Percentiles rank a stretch among this genome's conserved stretches.
Evolutionary conservation across 2,113 vertebrate species (phyloP).

Genomic region (Caranx ignobilis): DNA sequence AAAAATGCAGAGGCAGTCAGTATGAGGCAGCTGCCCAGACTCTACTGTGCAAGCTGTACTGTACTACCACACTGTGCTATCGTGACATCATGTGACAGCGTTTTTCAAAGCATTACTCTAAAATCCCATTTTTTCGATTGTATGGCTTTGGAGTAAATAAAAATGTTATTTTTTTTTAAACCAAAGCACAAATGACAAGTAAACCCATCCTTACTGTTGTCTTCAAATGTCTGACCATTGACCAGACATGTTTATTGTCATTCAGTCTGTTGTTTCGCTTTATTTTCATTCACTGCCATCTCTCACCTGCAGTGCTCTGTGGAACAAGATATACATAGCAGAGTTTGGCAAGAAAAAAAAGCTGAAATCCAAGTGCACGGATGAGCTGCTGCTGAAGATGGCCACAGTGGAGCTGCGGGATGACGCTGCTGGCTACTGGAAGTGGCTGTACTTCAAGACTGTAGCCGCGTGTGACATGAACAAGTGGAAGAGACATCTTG

Average conservation of each 20-base stretch:
- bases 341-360: slow-evolving; percentile 68
- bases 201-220: background rate
- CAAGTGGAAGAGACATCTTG: slow-evolving; percentile 78
- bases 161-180: background rate
- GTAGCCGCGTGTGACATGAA: slow-evolving; percentile 72
- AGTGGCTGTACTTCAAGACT: slow-evolving; percentile 84
- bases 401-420: slow-evolving; percentile 61
- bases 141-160: background rate
- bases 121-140: background rate
- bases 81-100: background rate
- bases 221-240: background rate
- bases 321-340: slow-evolving; percentile 84
- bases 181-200: background rate
- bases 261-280: background rate
- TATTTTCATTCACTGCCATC: background rate
- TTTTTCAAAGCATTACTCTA: background rate
- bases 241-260: background rate
- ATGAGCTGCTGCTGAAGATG: slow-evolving; percentile 58
- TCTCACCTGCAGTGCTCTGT: slow-evolving; percentile 83
- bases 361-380: slow-evolving; percentile 56
- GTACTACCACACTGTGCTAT: no score
- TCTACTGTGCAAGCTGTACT: no score
- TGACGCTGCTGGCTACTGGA: slow-evolving; percentile 87
- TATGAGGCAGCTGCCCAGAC: background rate
- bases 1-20: no score